phyloP scores from a whole-genome alignment of 2,888 invertebrate species.

The Liopterus haemorrhoidalis region DNA sequence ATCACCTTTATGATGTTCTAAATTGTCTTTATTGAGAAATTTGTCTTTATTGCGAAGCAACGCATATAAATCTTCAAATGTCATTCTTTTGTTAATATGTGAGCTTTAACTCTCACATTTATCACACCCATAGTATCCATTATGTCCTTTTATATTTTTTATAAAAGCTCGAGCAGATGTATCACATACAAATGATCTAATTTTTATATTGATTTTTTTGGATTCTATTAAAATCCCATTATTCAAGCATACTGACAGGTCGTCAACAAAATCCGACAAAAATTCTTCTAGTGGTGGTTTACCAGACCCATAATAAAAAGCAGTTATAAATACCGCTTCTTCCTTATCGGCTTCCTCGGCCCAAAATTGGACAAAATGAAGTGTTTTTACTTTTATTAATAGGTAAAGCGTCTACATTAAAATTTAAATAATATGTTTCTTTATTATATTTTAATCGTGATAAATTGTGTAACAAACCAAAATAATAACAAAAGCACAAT shows the following conservation, averaged over 20 bases:
- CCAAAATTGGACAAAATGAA: constrained; percentile 21
- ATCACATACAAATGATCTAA: constrained; percentile 28
- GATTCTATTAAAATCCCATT: constrained; percentile 18
- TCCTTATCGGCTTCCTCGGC: constrained; percentile 21
- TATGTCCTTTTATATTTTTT: constrained; percentile 29
- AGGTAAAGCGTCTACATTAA: constrained; percentile 24
- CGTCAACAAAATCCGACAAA: constrained; percentile 28
- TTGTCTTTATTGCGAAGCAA: constrained; percentile 26
- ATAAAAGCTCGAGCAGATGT: constrained; percentile 27
- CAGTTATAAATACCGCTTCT: constrained; percentile 24
- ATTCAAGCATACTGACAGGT: constrained; percentile 20
- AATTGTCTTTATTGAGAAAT: constrained; percentile 19
- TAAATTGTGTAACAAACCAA: constrained; percentile 18
- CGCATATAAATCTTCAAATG: constrained; percentile 27
- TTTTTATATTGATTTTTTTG: constrained; percentile 9
- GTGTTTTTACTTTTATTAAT: constrained; percentile 21
- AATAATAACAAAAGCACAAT: constrained; percentile 20
- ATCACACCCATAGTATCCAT: constrained; percentile 30
- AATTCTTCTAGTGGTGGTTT: constrained; percentile 27
- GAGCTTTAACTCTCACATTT: constrained; percentile 28
- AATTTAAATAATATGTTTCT: too few species aligned
- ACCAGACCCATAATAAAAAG: constrained; percentile 28
- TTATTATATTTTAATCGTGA: too few species aligned
- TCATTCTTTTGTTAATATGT: constrained; percentile 26
- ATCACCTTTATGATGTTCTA: constrained; percentile 26